These are phyloP conservation scores for Lagocephalus sceleratus DNA, from an alignment of 2,797 vertebrate genomes.

Conservation along the genomic window DNA sequence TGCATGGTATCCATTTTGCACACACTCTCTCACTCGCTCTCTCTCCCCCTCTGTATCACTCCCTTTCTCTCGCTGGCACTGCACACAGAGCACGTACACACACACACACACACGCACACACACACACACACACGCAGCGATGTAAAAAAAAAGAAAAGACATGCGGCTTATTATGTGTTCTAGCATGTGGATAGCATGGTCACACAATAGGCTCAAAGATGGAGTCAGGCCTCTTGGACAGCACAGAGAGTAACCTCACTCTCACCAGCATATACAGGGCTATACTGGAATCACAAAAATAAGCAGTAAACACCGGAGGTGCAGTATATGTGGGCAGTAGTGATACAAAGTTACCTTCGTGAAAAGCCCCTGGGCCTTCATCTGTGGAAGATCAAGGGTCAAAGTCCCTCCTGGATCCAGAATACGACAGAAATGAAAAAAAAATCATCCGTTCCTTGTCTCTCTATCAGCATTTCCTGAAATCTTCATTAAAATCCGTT, in stretches of 20 bases:
- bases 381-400: too few relatives aligned
- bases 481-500: too few relatives aligned
- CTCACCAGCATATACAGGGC: background rate
- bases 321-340: too few relatives aligned
- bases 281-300: too few relatives aligned
- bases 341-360: too few relatives aligned
- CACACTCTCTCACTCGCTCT: slow-evolving; percentile 29
- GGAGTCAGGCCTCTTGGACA: slow-evolving; percentile 50
- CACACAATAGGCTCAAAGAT: slow-evolving; percentile 53
- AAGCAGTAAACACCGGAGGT: too few relatives aligned
- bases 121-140: slow-evolving; percentile 34
- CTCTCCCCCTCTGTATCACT: slow-evolving; percentile 30
- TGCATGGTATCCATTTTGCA: slow-evolving; percentile 74
- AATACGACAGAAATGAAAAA: too few relatives aligned
- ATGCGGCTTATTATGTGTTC: slow-evolving; percentile 60
- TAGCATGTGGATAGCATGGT: slow-evolving; percentile 51
- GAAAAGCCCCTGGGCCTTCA: too few relatives aligned
- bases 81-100: slow-evolving; percentile 48
- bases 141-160: slow-evolving; percentile 38
- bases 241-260: slow-evolving; percentile 2
- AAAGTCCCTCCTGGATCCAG: too few relatives aligned
- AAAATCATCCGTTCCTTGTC: too few relatives aligned
- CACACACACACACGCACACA: slow-evolving; percentile 24
- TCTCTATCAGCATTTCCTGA: too few relatives aligned
- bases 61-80: slow-evolving; percentile 32